Conservation (phyloP, 64 coral and sea anemone genomes). For the Acropora tenuis region DNA sequence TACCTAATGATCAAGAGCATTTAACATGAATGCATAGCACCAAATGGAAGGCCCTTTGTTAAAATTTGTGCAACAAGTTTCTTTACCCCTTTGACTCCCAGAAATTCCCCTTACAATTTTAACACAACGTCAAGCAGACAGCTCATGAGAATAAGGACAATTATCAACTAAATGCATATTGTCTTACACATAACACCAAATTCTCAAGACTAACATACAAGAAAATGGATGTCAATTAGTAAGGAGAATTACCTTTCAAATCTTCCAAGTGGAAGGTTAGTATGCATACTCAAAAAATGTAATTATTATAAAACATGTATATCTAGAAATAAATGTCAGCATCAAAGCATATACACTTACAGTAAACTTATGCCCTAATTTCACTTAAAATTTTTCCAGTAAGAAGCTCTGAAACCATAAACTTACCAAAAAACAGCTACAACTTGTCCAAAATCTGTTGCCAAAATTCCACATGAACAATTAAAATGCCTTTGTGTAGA, state of each 20-base stretch:
- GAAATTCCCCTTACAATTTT: neutral
- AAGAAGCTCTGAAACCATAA: constrained; percentile 66
- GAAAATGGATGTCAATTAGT: neutral
- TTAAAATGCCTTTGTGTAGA: constrained; percentile 61
- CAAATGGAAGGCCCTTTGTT: neutral
- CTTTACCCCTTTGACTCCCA: neutral
- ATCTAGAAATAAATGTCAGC: neutral
- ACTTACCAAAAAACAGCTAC: constrained; percentile 44
- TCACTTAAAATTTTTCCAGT: constrained; percentile 47
- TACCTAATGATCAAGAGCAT: no score
- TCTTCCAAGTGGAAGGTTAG: neutral
- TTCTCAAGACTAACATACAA: neutral
- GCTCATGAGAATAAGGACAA: neutral
- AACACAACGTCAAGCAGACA: neutral
- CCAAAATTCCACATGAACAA: constrained; percentile 66
- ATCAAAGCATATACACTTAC: constrained; percentile 23
- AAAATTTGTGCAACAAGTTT: neutral
- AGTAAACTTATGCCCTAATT: constrained; percentile 30
- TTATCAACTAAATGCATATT: neutral
- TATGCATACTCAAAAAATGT: neutral
- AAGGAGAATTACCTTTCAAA: neutral
- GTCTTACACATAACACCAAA: neutral
- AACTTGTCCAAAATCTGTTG: constrained; percentile 48
- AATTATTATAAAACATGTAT: neutral
- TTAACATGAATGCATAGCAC: neutral